Evolutionary conservation across 1,140 invertebrate genomes (phyloP).

Genomic region (Drosophila biarmipes): DNA sequence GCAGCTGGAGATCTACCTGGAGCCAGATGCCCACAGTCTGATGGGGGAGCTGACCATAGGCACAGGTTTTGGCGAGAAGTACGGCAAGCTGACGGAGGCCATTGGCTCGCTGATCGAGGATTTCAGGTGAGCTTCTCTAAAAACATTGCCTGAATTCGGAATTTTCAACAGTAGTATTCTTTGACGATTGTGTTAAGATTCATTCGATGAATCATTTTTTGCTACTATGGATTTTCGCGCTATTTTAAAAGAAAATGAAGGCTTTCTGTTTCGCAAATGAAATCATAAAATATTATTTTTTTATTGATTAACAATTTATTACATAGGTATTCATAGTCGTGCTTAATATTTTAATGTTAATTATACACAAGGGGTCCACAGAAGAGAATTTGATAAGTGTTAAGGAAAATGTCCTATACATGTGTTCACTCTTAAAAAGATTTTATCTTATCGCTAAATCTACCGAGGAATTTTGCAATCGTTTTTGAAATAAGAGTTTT

Average conservation of each 20-base stretch:
- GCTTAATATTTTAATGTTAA: neutral
- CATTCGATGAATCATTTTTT: too few relatives aligned
- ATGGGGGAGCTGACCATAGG: conserved; percentile 86
- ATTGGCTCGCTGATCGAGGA: conserved; percentile 94
- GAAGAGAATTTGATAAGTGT: too few relatives aligned
- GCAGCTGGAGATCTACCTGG: conserved; percentile 92
- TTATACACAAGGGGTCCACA: neutral
- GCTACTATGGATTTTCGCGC: too few relatives aligned
- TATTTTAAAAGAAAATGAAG: too few relatives aligned
- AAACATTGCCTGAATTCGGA: neutral
- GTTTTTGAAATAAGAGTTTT: too few relatives aligned
- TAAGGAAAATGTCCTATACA: neutral
- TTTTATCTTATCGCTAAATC: too few relatives aligned
- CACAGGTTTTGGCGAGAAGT: conserved; percentile 91
- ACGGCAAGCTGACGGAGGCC: conserved; percentile 91
- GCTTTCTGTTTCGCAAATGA: neutral
- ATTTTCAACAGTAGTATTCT: neutral
- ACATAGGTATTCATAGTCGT: neutral
- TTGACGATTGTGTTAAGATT: too few relatives aligned
- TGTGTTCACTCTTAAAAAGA: neutral
- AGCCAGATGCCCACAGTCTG: conserved; percentile 92
- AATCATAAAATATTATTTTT: neutral
- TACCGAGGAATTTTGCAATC: too few relatives aligned
- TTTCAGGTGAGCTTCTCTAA: conserved; percentile 85
- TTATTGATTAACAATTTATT: neutral